phyloP scores from a whole-genome alignment of 2,888 invertebrate genomes.

The Nezara viridula region DNA sequence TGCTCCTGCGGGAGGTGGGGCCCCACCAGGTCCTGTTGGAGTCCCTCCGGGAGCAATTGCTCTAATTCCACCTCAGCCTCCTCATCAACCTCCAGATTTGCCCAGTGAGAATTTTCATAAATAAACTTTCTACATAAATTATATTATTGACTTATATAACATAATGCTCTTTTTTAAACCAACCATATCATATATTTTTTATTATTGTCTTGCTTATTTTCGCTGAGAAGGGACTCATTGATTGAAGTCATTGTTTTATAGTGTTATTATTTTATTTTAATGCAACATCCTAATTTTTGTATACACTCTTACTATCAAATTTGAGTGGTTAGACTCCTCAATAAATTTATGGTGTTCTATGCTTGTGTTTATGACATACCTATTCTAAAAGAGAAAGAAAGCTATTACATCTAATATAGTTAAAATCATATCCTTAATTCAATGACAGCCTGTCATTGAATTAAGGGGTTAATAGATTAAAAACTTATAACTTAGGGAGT shows the following conservation, averaged over 20 bases:
- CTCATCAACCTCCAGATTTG: conserved; percentile 79
- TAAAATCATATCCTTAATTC: too few species aligned
- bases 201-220: background rate
- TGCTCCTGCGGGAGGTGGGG: conserved; percentile 68
- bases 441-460: too few species aligned
- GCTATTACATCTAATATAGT: too few species aligned
- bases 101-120: conserved; percentile 70
- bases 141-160: background rate
- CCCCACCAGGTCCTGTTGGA: conserved; percentile 67
- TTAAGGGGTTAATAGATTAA: too few species aligned
- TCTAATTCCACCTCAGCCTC: conserved; percentile 74
- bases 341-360: too few species aligned
- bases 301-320: too few species aligned
- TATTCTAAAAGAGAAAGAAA: too few species aligned
- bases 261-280: background rate
- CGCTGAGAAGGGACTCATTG: background rate
- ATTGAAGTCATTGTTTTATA: background rate
- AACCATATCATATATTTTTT: background rate
- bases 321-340: too few species aligned
- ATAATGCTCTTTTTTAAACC: background rate
- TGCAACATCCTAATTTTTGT: background rate
- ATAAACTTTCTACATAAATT: background rate
- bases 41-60: conserved; percentile 71
- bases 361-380: too few species aligned
- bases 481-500: too few species aligned